Evolutionary conservation across 2,797 vertebrate species (phyloP).

Genomic region (Tinamus major): DNA sequence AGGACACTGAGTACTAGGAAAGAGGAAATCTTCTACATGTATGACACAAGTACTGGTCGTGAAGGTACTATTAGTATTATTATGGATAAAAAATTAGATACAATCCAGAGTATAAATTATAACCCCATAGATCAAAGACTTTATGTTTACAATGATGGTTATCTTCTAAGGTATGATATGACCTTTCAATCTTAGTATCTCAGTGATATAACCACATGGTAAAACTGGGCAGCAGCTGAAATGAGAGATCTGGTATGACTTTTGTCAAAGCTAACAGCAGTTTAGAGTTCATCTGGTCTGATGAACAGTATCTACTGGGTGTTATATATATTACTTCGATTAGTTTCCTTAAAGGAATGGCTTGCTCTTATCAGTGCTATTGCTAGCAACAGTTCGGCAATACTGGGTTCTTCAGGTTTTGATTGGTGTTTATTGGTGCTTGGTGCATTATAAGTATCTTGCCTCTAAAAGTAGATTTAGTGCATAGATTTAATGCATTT

Average conservation of each 20-base stretch:
- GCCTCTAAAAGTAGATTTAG: neutral
- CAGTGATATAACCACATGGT: neutral
- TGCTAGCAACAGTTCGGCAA: neutral
- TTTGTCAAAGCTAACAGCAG: neutral
- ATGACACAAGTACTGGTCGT: conserved; percentile 76
- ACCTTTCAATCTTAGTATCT: conserved; percentile 34
- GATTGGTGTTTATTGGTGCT: neutral
- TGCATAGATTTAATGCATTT: neutral
- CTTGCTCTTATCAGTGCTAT: neutral
- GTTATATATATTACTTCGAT: neutral
- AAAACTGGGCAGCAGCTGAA: neutral
- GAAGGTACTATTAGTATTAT: conserved; percentile 66
- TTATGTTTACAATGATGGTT: conserved; percentile 80
- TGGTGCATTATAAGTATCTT: neutral
- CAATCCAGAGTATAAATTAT: conserved; percentile 79
- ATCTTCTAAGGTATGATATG: conserved; percentile 75
- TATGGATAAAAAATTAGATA: conserved; percentile 78
- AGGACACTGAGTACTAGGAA: conserved; percentile 72
- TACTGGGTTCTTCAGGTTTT: neutral
- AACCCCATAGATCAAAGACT: conserved; percentile 79
- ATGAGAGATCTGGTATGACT: neutral
- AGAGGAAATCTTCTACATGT: conserved; percentile 84
- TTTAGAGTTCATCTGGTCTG: neutral
- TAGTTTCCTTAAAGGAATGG: neutral
- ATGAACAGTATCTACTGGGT: neutral